phyloP scores from a whole-genome alignment of 2,888 invertebrate species.

The Drosophila hamatofila region DNA sequence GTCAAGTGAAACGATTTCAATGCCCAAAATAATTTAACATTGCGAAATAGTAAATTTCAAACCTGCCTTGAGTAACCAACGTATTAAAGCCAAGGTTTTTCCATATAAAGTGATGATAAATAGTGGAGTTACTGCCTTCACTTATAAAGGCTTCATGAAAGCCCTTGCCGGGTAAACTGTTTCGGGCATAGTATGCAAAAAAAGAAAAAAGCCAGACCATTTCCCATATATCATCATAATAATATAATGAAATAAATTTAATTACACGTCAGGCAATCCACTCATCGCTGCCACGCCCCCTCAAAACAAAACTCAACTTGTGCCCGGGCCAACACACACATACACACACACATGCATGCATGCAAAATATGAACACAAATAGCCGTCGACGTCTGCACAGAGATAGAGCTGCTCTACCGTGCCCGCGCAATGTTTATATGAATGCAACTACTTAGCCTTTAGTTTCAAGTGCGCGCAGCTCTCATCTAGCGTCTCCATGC shows the following conservation, averaged over 20 bases:
- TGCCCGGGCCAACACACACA: slow-evolving; percentile 20
- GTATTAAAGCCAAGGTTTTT: neutral
- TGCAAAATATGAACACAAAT: slow-evolving; percentile 27
- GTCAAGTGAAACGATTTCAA: slow-evolving; percentile 26
- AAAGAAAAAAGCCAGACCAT: neutral
- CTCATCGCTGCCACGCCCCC: slow-evolving; percentile 20
- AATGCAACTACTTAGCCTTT: slow-evolving; percentile 79
- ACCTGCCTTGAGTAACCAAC: neutral
- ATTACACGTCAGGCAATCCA: slow-evolving; percentile 70
- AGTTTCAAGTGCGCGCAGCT: slow-evolving; percentile 71
- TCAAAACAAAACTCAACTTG: slow-evolving; percentile 29
- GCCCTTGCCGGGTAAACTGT: slow-evolving; percentile 16
- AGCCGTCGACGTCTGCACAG: slow-evolving; percentile 20
- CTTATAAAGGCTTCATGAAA: neutral
- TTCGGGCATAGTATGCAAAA: neutral
- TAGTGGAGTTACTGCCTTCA: neutral
- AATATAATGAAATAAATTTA: slow-evolving; percentile 67
- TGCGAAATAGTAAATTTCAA: slow-evolving; percentile 8
- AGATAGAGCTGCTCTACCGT: slow-evolving; percentile 36
- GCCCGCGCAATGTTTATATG: slow-evolving; percentile 63
- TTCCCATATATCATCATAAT: slow-evolving; percentile 33
- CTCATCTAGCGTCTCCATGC: slow-evolving; percentile 26
- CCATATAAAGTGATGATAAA: neutral
- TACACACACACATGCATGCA: slow-evolving; percentile 16
- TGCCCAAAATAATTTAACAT: slow-evolving; percentile 27